phyloP scores from a whole-genome alignment of 1,140 invertebrate species.

The Lerema accius region DNA sequence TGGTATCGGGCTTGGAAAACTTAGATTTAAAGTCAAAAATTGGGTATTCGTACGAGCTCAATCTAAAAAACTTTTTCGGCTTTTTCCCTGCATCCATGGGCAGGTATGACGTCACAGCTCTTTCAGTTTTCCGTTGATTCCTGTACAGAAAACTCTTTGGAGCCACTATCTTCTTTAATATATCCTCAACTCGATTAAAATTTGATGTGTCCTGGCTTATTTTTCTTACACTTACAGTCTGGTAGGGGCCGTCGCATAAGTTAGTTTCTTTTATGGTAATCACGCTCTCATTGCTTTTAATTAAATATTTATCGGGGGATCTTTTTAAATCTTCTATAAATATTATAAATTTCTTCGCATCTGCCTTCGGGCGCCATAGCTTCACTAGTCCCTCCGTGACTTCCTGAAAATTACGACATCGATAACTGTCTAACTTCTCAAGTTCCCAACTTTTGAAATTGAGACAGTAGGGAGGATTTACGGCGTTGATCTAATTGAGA shows the following conservation, averaged over 20 bases:
- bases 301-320: constrained; percentile 63
- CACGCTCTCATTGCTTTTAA: constrained; percentile 37
- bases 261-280: constrained; percentile 56
- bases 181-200: constrained; percentile 60
- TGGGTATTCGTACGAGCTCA: constrained; percentile 72
- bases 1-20: constrained; percentile 55
- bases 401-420: constrained; percentile 59
- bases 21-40: constrained; percentile 59
- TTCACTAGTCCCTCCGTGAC: constrained; percentile 72
- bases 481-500: constrained; percentile 34
- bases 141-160: constrained; percentile 80
- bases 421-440: constrained; percentile 46
- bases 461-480: constrained; percentile 24
- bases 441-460: constrained; percentile 30
- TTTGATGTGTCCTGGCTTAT: constrained; percentile 47
- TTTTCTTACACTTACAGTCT: constrained; percentile 65
- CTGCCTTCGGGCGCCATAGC: constrained; percentile 66
- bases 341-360: constrained; percentile 66
- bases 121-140: constrained; percentile 59
- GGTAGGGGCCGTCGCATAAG: constrained; percentile 62
- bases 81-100: constrained; percentile 72
- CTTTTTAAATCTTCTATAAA: constrained; percentile 67
- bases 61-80: constrained; percentile 58
- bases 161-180: constrained; percentile 66
- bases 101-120: constrained; percentile 64